A percentile compares a stretch with the other conserved stretches of the same genome.
Conservation (phyloP, 2,113 vertebrate genomes). For the Oostethus manadensis region DNA sequence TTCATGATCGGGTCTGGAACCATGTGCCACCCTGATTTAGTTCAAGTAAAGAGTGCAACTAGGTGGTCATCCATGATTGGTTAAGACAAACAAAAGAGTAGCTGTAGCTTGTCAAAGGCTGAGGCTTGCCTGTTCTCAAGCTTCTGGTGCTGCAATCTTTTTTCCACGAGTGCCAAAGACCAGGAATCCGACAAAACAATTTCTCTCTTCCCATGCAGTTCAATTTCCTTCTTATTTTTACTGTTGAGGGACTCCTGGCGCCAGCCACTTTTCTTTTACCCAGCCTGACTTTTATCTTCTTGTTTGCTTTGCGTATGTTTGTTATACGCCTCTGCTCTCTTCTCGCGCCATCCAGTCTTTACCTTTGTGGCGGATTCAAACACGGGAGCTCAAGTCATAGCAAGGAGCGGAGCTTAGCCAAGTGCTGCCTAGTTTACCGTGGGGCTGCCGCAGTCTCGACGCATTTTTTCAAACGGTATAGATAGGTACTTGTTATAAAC, state of each 20-base stretch:
- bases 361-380: constrained; percentile 40
- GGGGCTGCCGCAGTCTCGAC: constrained; percentile 11
- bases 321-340: constrained; percentile 38
- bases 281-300: constrained; percentile 51
- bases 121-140: too few relatives aligned
- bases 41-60: too few relatives aligned
- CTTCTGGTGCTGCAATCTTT: neutral
- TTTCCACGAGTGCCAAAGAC: constrained; percentile 41
- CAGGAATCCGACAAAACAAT: constrained; percentile 46
- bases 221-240: neutral
- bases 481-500: neutral
- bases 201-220: constrained; percentile 51
- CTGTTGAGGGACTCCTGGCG: constrained; percentile 22
- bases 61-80: too few relatives aligned
- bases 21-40: too few relatives aligned
- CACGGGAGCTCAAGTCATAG: constrained; percentile 50
- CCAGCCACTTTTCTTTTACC: constrained; percentile 44
- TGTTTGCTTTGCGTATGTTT: constrained; percentile 34
- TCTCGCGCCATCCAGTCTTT: constrained; percentile 43
- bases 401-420: constrained; percentile 35
- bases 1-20: too few relatives aligned
- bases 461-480: constrained; percentile 20
- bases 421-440: constrained; percentile 18
- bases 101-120: too few relatives aligned
- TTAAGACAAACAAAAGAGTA: too few relatives aligned